These are phyloP conservation scores for Trogon surrucura DNA, from an alignment of 2,113 vertebrate species.

Conservation along the genomic window DNA sequence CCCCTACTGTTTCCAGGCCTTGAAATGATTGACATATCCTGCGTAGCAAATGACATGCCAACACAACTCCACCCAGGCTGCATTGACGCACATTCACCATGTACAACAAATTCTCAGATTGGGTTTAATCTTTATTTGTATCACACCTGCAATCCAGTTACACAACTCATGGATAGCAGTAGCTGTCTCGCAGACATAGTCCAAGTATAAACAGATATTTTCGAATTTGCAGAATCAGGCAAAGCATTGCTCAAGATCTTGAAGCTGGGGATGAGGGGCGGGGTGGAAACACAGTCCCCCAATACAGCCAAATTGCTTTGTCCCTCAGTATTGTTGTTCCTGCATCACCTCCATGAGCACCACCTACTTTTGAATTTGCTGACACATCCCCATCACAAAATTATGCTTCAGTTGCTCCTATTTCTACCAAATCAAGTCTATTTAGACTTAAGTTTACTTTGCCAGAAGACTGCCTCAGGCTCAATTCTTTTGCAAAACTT, in stretches of 20 bases:
- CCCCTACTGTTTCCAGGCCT: neutral
- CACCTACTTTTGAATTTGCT: neutral
- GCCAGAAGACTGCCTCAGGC: neutral
- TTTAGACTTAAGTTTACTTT: neutral
- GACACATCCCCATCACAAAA: neutral
- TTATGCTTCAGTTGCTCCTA: neutral
- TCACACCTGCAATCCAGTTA: neutral
- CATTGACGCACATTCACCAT: neutral
- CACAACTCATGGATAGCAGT: neutral
- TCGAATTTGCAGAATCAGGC: neutral
- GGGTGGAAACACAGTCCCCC: no score
- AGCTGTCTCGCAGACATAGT: neutral
- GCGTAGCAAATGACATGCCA: fast-evolving
- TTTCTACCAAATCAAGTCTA: neutral
- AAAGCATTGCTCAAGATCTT: neutral
- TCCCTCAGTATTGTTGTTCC: neutral
- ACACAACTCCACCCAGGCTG: neutral
- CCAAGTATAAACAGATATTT: neutral
- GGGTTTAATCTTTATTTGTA: neutral
- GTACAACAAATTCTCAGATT: neutral
- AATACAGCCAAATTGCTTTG: fast-evolving
- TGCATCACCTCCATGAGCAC: neutral
- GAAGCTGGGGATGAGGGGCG: no score
- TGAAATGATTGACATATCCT: neutral
- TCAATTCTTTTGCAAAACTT: neutral